Evolutionary conservation across 2,113 vertebrate species (phyloP).

Genomic region (Xyrauchen texanus): DNA sequence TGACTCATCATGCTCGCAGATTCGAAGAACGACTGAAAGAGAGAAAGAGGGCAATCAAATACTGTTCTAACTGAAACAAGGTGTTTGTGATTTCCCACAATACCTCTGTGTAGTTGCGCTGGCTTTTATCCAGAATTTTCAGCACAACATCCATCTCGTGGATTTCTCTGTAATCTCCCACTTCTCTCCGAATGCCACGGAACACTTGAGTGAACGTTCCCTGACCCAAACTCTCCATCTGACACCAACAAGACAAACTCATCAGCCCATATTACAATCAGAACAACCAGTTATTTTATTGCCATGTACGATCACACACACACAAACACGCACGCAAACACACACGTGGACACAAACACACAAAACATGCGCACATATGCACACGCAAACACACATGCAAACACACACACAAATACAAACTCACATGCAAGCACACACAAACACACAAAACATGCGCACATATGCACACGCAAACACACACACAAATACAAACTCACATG

Average conservation of each 20-base stretch:
- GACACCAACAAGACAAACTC: background rate
- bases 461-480: no score
- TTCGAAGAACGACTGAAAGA: conserved; percentile 91
- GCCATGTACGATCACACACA: no score
- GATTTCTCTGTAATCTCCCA: conserved; percentile 88
- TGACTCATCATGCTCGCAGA: conserved; percentile 99
- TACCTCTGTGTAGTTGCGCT: conserved; percentile 95
- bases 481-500: no score
- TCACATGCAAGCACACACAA: no score
- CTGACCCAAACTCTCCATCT: conserved; percentile 83
- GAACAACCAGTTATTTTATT: no score
- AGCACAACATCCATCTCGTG: conserved; percentile 91
- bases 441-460: no score
- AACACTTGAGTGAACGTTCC: conserved; percentile 97
- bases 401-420: no score
- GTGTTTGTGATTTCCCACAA: background rate
- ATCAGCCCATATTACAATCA: background rate
- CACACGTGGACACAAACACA: no score
- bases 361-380: no score
- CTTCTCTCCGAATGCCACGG: conserved; percentile 86
- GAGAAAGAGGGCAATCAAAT: background rate
- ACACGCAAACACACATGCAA: no score
- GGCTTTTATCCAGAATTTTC: conserved; percentile 92
- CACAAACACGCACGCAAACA: no score
- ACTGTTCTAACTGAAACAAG: background rate